A percentile compares a stretch with the other conserved stretches of the same genome.
Evolutionary conservation across 2,797 vertebrate species (phyloP).

Genomic region (Syngnathus acus): DNA sequence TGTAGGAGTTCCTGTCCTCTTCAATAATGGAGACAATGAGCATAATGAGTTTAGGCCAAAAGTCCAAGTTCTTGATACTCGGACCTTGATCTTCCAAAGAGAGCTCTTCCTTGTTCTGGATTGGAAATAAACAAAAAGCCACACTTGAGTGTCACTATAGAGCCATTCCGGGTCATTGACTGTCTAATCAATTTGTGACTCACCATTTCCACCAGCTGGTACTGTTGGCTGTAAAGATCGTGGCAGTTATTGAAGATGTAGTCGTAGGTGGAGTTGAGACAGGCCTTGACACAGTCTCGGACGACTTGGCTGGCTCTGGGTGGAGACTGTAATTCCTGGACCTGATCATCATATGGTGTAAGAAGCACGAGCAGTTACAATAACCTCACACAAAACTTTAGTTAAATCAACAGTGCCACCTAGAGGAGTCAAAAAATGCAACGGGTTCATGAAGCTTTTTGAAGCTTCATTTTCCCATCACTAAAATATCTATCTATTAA

Average conservation of each 20-base stretch:
- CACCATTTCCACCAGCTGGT: slow-evolving; percentile 80
- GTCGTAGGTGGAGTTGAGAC: slow-evolving; percentile 95
- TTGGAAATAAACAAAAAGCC: slow-evolving; percentile 1
- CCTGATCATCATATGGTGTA: slow-evolving; percentile 63
- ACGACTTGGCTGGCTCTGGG: slow-evolving; percentile 98
- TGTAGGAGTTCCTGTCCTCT: slow-evolving; percentile 95
- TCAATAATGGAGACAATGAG: slow-evolving; percentile 97
- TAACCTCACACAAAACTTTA: not conserved
- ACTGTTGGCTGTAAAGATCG: slow-evolving; percentile 90
- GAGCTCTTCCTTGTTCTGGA: slow-evolving; percentile 81
- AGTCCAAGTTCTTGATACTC: slow-evolving; percentile 92
- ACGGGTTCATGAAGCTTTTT: no score
- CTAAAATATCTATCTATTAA: no score
- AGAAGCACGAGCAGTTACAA: not conserved
- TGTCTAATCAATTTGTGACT: slow-evolving; percentile 28
- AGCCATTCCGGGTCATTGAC: no score
- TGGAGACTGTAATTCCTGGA: slow-evolving; percentile 95
- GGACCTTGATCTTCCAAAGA: slow-evolving; percentile 91
- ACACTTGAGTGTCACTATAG: not conserved
- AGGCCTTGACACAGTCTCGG: slow-evolving; percentile 95
- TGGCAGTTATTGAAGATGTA: slow-evolving; percentile 99
- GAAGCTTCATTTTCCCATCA: no score
- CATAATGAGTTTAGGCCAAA: slow-evolving; percentile 98
- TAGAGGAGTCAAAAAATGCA: no score
- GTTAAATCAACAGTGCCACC: no score